Base-by-base conservation (phyloP, 2,797 vertebrate genomes). In the Coilia nasus region DNA sequence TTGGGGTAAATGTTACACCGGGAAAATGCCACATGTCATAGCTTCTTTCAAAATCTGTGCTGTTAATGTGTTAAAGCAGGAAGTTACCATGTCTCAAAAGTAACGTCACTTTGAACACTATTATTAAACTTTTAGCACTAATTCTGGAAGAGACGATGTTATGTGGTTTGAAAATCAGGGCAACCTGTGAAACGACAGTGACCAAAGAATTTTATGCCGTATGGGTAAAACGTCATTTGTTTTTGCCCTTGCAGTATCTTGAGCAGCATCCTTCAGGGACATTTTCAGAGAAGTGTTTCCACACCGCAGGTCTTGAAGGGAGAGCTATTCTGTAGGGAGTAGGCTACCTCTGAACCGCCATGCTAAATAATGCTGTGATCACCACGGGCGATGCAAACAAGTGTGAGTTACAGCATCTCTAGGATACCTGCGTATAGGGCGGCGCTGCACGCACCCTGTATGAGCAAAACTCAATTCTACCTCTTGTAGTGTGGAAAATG, bases 331-430 rank as follows among this genome's bases (percentile, higher is more conserved):
- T 28, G 23, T 64, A 25, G 23, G 12, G 9, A 41, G 35, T 14
- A 54, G 50, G 50, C 50, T 54, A 10, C 50, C 2, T 3, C 50
- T 9, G 50, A 54, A 54, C 14, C 14, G 50, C 50, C 1, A 91
- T 88, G 90, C 89, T 91, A 89, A 86, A 86, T 87, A 64, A 11
- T 41, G 84, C 88, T 93, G 89, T 90, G 87, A 91, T 92, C 89
- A 47, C 28, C 80, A 12, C 28, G 46, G 82, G 23, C 78, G 64
- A 83, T 88, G 82, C 87, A 90, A 82, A 87, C 80, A 86, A 12
- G 47, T 9, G 87, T 50, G 84, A 88, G 85, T 86, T 31, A 21
- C 28, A 83, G 81, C 0, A 23, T 25, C 17, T 50, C 44, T 19
- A 41, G 17, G 67, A 14, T 35, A 75, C 15, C 5, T 44, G 7